Evolutionary conservation across 2,888 invertebrate genomes (phyloP), one percentile per base, ranked within the genome.

Genomic region (Leptinotarsa rubiginosa): DNA sequence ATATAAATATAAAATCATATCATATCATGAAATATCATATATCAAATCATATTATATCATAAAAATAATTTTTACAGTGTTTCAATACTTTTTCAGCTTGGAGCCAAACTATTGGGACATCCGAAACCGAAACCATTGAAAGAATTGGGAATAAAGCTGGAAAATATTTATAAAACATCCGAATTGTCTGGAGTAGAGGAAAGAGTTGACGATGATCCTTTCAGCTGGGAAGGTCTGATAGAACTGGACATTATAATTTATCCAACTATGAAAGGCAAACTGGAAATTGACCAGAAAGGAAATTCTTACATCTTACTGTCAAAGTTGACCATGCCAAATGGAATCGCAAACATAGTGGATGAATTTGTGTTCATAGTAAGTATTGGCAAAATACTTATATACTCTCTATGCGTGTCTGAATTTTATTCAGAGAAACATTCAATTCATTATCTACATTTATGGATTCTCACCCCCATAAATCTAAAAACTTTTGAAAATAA

Each of bases 231-330:
- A 78, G 91, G 91, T 15, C 85, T 89, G 62, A 87, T 91, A 69
- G 89, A 91, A 85, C 75, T 92, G 71, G 91, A 92, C 82, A 87
- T 90, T 3, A 82, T 91, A 5, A 84, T 89, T 50, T 92, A 91
- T 87, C 91, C 91, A 1, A 91, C 91, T 10, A 89, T 92, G 70
- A 88, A 88, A 69, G 91, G 90, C 47, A 88, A 88, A 50, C 84
- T 91, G 20, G 91, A 90, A 84, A 87, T 91, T 77, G 90, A 90
- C 79, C 90, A 91, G 83, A 88, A 89, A 81, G 89, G 88, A 65
- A 87, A 89, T 56, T 95, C 95, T 62, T 91, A 89, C 82, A 86
- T 89, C 64, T 78, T 90, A 54, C 84, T 87, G 65, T 89, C 89
- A 4, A 88, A 88, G 80, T 80, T 92, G 18, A 86, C 87, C 56